Evolutionary conservation across 2,113 vertebrate genomes (phyloP).

Genomic region (Cyphomyrus discorhynchus): DNA sequence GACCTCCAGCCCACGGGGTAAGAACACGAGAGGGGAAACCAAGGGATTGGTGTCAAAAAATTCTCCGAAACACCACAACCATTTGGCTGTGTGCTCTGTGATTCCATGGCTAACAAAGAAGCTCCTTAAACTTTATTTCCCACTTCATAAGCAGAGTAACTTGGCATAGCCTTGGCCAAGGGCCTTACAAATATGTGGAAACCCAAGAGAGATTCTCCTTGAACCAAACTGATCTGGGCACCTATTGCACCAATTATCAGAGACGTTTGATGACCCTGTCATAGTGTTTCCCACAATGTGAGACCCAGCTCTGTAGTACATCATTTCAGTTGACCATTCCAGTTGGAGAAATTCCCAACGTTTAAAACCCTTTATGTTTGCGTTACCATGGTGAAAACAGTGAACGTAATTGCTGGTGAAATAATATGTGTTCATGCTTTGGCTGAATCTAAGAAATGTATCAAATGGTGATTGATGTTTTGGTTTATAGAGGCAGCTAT

Average conservation of each 20-base stretch:
- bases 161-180: background rate
- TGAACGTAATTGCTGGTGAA: background rate
- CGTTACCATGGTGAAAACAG: background rate
- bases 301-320: background rate
- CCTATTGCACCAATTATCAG: background rate
- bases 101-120: background rate
- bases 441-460: background rate
- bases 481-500: background rate
- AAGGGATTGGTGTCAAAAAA: background rate
- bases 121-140: background rate
- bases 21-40: conserved; percentile 40
- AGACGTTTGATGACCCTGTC: background rate
- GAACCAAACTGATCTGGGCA: background rate
- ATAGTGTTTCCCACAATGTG: background rate
- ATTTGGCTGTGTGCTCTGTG: background rate
- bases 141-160: background rate
- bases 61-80: background rate
- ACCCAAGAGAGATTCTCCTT: background rate
- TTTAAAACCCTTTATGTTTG: background rate
- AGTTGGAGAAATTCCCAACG: background rate
- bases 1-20: conserved; percentile 78
- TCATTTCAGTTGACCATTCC: background rate
- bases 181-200: background rate
- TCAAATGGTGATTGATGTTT: background rate
- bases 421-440: background rate